These are phyloP conservation scores for Choloepus didactylus DNA, from an alignment of 2,797 vertebrate species.

Conservation along the genomic window DNA sequence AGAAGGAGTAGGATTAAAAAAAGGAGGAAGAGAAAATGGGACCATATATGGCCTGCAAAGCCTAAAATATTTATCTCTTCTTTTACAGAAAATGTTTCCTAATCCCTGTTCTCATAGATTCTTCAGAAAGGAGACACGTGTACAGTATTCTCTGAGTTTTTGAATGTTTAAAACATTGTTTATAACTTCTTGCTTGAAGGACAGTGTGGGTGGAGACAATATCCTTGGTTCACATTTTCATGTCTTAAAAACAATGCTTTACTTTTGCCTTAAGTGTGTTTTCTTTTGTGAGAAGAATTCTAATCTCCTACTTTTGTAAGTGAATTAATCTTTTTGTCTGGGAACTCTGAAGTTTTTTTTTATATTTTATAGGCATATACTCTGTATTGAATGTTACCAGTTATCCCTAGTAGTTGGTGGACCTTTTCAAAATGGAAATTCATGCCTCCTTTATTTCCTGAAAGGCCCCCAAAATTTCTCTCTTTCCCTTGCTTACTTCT, in stretches of 20 bases:
- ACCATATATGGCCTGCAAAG: background rate
- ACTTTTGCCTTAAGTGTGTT: background rate
- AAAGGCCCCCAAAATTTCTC: too few species aligned
- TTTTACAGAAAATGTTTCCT: background rate
- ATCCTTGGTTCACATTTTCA: background rate
- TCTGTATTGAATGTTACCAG: background rate
- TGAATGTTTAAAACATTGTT: background rate
- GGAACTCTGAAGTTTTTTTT: background rate
- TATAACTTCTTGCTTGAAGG: background rate
- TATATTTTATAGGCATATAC: background rate
- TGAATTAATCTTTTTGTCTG: background rate
- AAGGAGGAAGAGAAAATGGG: background rate
- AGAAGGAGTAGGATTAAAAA: background rate
- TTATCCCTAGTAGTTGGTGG: background rate
- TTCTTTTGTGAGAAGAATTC: background rate
- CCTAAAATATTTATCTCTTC: background rate
- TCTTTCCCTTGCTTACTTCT: background rate
- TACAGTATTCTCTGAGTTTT: background rate
- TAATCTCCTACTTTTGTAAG: background rate
- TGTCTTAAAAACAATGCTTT: background rate
- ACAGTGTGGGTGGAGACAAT: background rate
- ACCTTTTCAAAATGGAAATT: background rate
- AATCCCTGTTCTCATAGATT: background rate
- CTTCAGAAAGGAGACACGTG: background rate
- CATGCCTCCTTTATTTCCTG: background rate